Base-by-base conservation (phyloP, 2,797 vertebrate species). In the Tokudaia muenninki region DNA sequence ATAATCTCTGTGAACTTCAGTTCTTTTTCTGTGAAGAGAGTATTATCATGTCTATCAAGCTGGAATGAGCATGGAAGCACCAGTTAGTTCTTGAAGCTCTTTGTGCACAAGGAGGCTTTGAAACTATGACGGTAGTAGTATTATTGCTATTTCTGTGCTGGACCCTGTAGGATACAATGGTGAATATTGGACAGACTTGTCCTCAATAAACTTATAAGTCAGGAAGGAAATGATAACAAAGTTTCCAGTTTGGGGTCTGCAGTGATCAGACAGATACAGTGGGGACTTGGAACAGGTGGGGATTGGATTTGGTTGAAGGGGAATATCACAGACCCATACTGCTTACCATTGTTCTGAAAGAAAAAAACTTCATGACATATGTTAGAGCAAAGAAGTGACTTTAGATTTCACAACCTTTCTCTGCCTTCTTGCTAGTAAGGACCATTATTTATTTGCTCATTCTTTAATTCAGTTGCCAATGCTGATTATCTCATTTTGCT, bases 401-500 rank as follows among this genome's bases (percentile, higher is more conserved):
- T 87, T 12, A 91, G 79, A 79, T 87, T 83, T 94, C 47, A 80
- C 22, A 63, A 87, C 70, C 92, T 34, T 70, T 92, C 92, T 11
- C 74, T 67, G 63, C 41, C 55, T 94, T 88, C 7, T 31, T 87
- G 16, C 52, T 61, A 90, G 75, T 31, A 93, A 90, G 65, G 24
- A 74, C 92, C 29, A n/a, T 57, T 34, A 70, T 89, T 86, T 78
- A 74, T 52, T 75, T 55, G 65, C 78, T 92, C 52, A 84, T 90
- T 97, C 83, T 72, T n/a, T 84, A 81, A 93, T 70, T 78, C 74
- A 44, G 90, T 21, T 55, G 44, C 74, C 65, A 75, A 94, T 47
- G 47, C 24, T 72, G 74, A 93, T 65, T 70, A n/a, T 79, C 29
- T 89, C 87, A 57, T 80, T 95, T 91, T 94, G 41, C 26, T 95